Base-by-base conservation (phyloP, 2,113 vertebrate genomes). In the Vireo altiloquus region DNA sequence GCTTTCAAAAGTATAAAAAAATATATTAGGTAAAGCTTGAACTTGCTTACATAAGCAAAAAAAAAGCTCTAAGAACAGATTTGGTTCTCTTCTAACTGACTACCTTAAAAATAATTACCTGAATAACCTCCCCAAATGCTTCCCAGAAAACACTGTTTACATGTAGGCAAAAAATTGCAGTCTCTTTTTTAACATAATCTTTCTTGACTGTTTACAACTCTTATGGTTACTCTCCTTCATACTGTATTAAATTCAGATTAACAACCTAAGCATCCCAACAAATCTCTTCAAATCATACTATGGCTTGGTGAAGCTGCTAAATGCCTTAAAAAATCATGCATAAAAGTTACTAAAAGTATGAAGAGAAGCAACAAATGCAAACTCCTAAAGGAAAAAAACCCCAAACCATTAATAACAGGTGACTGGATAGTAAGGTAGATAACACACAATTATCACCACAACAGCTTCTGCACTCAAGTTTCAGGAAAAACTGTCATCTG, bases 351-450 rank as follows among this genome's bases (percentile, higher is more conserved):
- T 7, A 66, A 10, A 74, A 68, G 60, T 12, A 54, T n/a, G 25
- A 74, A 75, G 20, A 90, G 9, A 20, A 78, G 6, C 9, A 90
- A 64, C 8, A 82, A 85, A 82, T 39, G 13, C 33, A 80, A 87
- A 66, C 16, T 74, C 21, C 12, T 23, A 11, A 7, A 4, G 0
- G 3, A 19, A 40, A 87, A 28, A 37, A 35, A 18, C 0, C 0
- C 6, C 30, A 31, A 54, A 54, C 11, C 46, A 33, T 12, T 80
- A 92, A 42, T 21, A 82, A n/a, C 19, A 63, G 16, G 50, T 59
- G 13, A 87, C 11, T 23, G 15, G 24, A 61, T 4, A 44, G 17
- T 37, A 82, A 85, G 10, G 37, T 13, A 66, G 66, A 30, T 35
- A 85, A 61, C 12, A 60, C 13, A 4, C 10, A 15, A 39, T 88